Conservation (phyloP, 2,797 vertebrate species). For the Gymnothorax reevesii region DNA sequence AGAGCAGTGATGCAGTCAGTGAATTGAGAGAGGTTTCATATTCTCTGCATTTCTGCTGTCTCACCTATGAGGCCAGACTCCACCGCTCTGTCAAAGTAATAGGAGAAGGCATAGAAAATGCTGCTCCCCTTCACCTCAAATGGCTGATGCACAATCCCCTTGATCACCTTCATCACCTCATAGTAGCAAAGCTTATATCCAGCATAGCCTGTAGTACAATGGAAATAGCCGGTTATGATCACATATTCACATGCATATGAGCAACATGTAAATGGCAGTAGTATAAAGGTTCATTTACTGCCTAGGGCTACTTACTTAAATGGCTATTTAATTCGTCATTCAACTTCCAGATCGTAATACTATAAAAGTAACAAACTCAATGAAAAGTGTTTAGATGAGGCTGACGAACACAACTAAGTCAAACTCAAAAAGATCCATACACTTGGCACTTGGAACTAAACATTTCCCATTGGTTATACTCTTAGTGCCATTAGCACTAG, state of each 20-base stretch:
- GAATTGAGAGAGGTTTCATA: slow-evolving; percentile 17
- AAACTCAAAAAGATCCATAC: background rate
- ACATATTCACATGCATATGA: background rate
- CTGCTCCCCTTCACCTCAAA: slow-evolving; percentile 86
- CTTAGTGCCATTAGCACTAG: background rate
- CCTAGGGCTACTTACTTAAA: background rate
- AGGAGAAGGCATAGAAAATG: slow-evolving; percentile 95
- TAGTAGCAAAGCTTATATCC: slow-evolving; percentile 93
- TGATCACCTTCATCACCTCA: slow-evolving; percentile 87
- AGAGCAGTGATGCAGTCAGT: background rate
- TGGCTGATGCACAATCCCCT: slow-evolving; percentile 88
- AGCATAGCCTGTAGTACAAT: slow-evolving; percentile 73
- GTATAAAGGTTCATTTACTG: background rate
- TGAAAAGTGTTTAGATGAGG: background rate
- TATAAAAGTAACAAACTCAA: background rate
- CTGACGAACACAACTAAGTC: background rate
- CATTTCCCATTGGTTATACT: background rate
- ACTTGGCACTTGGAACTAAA: background rate
- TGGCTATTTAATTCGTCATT: background rate
- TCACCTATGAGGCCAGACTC: slow-evolving; percentile 92
- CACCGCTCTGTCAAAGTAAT: slow-evolving; percentile 92
- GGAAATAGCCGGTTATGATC: background rate
- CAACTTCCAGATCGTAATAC: background rate
- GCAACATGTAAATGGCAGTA: background rate
- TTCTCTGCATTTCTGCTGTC: slow-evolving; percentile 47